Conservation (phyloP, 2,113 vertebrate genomes). For the Hemichromis elongatus region DNA sequence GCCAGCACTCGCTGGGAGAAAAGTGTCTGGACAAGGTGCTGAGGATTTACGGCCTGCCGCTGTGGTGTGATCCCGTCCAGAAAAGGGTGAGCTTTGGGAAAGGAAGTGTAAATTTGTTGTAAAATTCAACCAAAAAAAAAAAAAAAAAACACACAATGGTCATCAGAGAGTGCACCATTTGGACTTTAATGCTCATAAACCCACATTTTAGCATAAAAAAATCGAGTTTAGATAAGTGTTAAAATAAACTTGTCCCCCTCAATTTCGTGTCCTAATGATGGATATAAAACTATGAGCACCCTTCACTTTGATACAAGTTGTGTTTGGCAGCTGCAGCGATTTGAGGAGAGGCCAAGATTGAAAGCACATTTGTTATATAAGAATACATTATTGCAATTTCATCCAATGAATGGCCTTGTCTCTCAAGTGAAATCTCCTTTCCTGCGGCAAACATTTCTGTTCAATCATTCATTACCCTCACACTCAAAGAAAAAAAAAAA, state of each 20-base stretch:
- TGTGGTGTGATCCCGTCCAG: background rate
- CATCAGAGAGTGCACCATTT: background rate
- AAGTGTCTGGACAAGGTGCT: conserved; percentile 38
- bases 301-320: background rate
- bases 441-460: background rate
- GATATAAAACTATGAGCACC: background rate
- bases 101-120: background rate
- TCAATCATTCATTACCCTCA: background rate
- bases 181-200: background rate
- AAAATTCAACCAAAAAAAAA: background rate
- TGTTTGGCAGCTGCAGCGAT: background rate
- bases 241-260: background rate
- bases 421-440: background rate
- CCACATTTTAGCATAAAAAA: background rate
- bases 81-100: background rate
- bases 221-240: background rate
- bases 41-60: conserved; percentile 41
- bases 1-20: conserved; percentile 56
- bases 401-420: background rate
- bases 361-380: background rate
- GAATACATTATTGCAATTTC: background rate
- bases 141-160: background rate
- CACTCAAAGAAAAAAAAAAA: background rate
- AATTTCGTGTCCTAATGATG: background rate
- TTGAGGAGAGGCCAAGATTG: background rate